Conservation (phyloP, 2,888 invertebrate genomes). For the Vanessa cardui region DNA sequence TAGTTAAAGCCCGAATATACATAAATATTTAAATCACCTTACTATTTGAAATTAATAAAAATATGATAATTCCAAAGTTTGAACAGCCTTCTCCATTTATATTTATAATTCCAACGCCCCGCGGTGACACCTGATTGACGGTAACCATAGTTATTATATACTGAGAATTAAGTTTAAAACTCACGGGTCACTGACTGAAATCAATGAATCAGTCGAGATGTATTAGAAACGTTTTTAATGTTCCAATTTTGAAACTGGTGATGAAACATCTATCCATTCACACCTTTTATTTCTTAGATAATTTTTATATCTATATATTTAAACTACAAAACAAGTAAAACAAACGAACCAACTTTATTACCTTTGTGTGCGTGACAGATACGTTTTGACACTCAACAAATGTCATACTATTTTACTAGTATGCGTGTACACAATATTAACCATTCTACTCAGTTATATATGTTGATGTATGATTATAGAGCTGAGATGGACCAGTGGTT, state of each 20-base stretch:
- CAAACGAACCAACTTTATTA: no score
- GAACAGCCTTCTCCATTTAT: constrained; percentile 20
- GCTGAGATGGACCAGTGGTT: no score
- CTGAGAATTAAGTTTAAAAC: constrained; percentile 27
- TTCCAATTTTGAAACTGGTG: not conserved
- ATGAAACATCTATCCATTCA: not conserved
- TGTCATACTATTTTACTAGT: not conserved
- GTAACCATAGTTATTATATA: constrained; percentile 29
- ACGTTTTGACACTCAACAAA: no score
- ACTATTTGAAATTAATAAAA: no score
- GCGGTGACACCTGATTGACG: constrained; percentile 31
- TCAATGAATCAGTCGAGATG: constrained; percentile 13
- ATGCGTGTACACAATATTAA: no score
- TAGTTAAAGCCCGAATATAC: no score
- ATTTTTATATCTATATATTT: no score
- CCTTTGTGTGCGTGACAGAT: no score
- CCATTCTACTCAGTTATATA: no score
- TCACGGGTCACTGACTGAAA: constrained; percentile 31
- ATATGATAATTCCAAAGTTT: not conserved
- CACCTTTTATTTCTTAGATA: not conserved
- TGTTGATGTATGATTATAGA: no score
- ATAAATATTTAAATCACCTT: no score
- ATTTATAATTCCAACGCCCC: constrained; percentile 15
- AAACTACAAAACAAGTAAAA: no score
- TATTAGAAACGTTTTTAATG: not conserved